Conservation (phyloP, 1,140 invertebrate species). For the Argopecten irradians region DNA sequence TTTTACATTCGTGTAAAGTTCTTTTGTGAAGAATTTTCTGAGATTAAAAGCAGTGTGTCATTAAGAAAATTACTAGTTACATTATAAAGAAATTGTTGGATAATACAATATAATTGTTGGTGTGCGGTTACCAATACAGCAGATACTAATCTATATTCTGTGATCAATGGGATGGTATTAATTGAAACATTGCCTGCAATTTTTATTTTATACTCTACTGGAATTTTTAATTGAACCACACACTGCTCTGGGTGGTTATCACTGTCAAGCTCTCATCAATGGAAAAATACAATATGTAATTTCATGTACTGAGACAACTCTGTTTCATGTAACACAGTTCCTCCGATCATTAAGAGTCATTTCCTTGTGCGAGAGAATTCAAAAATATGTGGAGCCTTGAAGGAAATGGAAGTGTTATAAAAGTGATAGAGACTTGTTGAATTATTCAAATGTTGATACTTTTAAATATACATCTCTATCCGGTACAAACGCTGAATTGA, state of each 20-base stretch:
- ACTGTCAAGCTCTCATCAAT: not conserved
- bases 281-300: not conserved
- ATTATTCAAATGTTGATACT: not conserved
- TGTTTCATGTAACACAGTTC: not conserved
- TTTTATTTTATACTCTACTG: not conserved
- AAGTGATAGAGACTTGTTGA: not conserved
- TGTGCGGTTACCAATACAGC: not conserved
- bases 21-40: not conserved
- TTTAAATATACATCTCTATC: not conserved
- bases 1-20: not conserved
- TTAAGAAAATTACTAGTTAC: too few species aligned
- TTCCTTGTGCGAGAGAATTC: not conserved
- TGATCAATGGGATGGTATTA: too few species aligned
- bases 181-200: too few species aligned
- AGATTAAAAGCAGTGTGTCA: not conserved
- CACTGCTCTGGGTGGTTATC: not conserved
- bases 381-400: not conserved
- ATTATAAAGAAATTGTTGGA: not conserved
- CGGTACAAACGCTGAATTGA: not conserved
- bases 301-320: not conserved
- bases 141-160: not conserved
- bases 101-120: not conserved
- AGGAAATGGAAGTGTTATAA: not conserved
- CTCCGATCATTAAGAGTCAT: not conserved
- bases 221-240: not conserved